A percentile compares a stretch with the other conserved stretches of the same genome.
Conservation (phyloP, 2,113 vertebrate genomes). For the Esox niger region DNA sequence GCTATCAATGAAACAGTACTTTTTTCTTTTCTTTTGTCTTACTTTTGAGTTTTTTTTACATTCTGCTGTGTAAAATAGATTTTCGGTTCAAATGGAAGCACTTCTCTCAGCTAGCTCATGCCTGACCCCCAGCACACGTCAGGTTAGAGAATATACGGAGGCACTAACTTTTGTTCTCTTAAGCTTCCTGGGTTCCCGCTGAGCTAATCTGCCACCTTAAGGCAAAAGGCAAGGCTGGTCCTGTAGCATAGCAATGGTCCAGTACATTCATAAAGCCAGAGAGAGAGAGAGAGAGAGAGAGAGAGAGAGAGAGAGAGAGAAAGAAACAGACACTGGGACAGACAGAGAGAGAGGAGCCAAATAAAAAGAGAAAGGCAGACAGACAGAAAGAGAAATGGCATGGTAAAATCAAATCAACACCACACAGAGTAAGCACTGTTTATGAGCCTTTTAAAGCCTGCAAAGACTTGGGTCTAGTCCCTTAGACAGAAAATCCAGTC, state of each 20-base stretch:
- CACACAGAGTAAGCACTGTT: constrained; percentile 15
- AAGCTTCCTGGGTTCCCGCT: background rate
- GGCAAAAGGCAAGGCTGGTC: too few relatives aligned
- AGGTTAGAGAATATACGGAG: too few relatives aligned
- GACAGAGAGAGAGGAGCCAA: background rate
- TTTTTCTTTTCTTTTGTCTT: too few relatives aligned
- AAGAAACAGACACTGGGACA: background rate
- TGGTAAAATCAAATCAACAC: constrained; percentile 34
- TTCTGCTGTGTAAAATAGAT: too few relatives aligned
- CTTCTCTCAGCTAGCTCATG: too few relatives aligned
- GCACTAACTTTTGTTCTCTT: too few relatives aligned
- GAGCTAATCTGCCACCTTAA: background rate
- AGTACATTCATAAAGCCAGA: background rate
- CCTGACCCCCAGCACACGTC: too few relatives aligned
- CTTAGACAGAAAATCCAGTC: constrained; percentile 48
- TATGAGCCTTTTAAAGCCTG: constrained; percentile 34
- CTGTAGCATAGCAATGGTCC: too few relatives aligned
- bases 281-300: background rate
- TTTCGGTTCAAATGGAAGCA: too few relatives aligned
- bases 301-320: background rate
- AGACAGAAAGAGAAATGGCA: background rate
- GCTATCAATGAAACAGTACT: too few relatives aligned
- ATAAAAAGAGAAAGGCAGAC: background rate
- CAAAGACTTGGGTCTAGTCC: constrained; percentile 38
- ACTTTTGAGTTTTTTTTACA: too few relatives aligned